These are phyloP conservation scores for Gymnothorax javanicus DNA, from an alignment of 2,797 vertebrate species.

Conservation along the genomic window DNA sequence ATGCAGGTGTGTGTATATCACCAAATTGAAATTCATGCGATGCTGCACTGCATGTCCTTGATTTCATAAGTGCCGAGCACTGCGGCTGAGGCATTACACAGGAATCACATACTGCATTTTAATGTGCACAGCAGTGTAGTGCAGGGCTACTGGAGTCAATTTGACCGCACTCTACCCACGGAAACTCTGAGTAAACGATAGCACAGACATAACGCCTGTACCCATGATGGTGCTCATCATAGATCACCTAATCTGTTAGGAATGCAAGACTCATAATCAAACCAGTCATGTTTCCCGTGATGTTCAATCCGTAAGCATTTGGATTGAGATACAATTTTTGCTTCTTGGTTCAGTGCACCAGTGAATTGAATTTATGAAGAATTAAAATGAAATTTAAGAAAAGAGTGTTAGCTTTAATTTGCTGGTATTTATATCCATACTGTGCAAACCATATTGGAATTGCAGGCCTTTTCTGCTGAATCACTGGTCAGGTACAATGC, in stretches of 20 bases:
- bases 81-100: not conserved
- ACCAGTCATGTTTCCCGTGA: not conserved
- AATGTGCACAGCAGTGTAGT: not conserved
- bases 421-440: too few species aligned
- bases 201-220: not conserved
- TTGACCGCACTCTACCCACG: not conserved
- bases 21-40: conserved; percentile 7
- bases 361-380: too few species aligned
- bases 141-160: not conserved
- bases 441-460: too few species aligned
- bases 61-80: not conserved
- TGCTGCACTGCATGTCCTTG: not conserved
- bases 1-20: not conserved
- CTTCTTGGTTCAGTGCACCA: not conserved
- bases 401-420: too few species aligned
- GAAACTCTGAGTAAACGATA: not conserved
- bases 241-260: not conserved
- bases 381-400: too few species aligned
- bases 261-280: not conserved
- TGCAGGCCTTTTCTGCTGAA: too few species aligned
- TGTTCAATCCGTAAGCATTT: not conserved
- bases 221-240: too few species aligned
- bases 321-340: not conserved
- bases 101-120: not conserved
- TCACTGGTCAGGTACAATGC: too few species aligned